Conservation (phyloP, 2,113 vertebrate genomes). For the Copsychus sechellarum region DNA sequence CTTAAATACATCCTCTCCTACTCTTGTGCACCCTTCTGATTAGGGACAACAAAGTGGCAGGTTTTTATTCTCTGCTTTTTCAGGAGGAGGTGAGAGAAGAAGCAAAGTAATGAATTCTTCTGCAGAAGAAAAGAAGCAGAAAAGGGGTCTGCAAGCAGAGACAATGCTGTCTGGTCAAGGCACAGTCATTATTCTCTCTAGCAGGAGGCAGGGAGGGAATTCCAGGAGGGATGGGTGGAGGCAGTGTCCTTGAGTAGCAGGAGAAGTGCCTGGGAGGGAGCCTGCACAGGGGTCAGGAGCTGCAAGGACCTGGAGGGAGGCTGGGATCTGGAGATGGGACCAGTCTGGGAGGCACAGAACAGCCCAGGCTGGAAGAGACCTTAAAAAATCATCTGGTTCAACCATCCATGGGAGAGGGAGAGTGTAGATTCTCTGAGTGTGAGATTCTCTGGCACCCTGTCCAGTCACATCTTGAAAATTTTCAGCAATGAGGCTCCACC, state of each 20-base stretch:
- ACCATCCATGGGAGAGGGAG: not conserved
- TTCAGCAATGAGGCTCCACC: fast-evolving
- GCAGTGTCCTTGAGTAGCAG: not conserved
- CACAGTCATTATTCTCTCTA: not conserved
- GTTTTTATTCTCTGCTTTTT: not conserved
- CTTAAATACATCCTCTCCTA: not conserved
- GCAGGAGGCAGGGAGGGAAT: not conserved
- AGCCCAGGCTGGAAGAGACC: not conserved
- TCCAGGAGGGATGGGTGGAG: not conserved
- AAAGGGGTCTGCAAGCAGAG: not conserved
- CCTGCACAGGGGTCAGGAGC: not conserved
- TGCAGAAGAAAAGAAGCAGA: not conserved
- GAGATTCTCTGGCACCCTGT: not conserved
- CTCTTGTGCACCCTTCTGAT: not conserved
- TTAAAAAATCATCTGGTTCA: not conserved
- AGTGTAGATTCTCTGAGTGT: no score
- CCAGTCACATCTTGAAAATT: not conserved
- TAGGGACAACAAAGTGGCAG: not conserved
- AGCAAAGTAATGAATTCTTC: not conserved
- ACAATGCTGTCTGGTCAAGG: not conserved
- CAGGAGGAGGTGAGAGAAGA: not conserved
- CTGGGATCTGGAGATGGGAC: not conserved
- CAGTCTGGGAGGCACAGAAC: not conserved
- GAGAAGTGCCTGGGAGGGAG: fast-evolving
- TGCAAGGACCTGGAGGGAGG: not conserved